Evolutionary conservation across 2,797 vertebrate genomes (phyloP).

Genomic region (Botia almorhae): DNA sequence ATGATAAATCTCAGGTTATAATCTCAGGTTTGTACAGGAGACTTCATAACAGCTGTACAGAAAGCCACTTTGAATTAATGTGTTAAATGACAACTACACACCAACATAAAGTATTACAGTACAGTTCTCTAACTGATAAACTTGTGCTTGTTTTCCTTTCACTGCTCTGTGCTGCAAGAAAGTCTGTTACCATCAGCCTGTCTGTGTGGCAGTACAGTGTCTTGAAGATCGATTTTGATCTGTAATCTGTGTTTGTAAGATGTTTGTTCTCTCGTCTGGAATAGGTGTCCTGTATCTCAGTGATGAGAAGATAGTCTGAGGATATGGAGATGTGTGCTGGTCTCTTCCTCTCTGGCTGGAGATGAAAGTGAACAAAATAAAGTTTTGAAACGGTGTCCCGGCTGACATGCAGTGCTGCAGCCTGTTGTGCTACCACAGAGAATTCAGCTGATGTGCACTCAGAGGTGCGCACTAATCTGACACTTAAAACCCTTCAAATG

Average conservation of each 20-base stretch:
- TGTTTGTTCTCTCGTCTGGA: background rate
- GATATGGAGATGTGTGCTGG: slow-evolving; percentile 15
- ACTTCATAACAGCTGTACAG: too few species aligned
- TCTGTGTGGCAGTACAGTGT: background rate
- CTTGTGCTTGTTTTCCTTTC: too few species aligned
- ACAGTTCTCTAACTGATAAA: too few species aligned
- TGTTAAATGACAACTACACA: too few species aligned
- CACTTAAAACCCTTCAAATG: background rate
- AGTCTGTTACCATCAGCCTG: background rate
- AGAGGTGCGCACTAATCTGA: background rate
- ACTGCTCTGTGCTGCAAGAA: too few species aligned
- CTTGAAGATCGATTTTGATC: background rate
- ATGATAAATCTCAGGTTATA: too few species aligned
- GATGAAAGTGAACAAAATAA: slow-evolving; percentile 69
- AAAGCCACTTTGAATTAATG: too few species aligned
- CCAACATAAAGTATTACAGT: too few species aligned
- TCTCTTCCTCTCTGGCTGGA: slow-evolving; percentile 58
- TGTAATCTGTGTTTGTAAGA: slow-evolving; percentile 2
- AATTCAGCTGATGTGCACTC: slow-evolving; percentile 69
- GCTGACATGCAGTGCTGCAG: background rate
- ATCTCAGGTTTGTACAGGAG: too few species aligned
- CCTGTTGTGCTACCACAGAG: slow-evolving; percentile 6
- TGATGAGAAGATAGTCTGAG: slow-evolving; percentile 47
- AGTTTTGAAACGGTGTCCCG: background rate
- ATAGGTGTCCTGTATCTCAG: slow-evolving; percentile 55